Evolutionary conservation across 2,888 invertebrate species (phyloP).

Genomic region (Blera fallax): DNA sequence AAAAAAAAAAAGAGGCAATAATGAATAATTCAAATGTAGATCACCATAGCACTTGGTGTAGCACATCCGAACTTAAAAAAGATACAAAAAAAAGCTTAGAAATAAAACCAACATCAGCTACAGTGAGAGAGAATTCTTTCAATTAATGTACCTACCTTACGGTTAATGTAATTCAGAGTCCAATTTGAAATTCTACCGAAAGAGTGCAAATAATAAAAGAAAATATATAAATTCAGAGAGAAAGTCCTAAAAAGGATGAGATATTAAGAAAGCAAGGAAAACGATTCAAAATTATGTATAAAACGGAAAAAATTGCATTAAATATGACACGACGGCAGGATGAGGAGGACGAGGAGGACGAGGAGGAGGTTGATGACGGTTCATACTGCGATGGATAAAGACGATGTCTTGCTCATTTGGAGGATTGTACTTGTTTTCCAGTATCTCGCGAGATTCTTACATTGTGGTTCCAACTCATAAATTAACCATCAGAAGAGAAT

Average conservation of each 20-base stretch:
- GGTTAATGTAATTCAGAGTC: slow-evolving; percentile 28
- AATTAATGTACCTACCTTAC: slow-evolving; percentile 40
- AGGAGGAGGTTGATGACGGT: not conserved
- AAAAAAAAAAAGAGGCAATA: not conserved
- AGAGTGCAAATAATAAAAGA: slow-evolving; percentile 4
- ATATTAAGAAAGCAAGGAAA: not conserved
- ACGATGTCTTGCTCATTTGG: not conserved
- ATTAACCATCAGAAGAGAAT: not conserved
- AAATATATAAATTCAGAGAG: not conserved
- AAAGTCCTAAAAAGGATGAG: not conserved
- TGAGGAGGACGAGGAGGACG: no score
- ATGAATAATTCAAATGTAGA: slow-evolving; percentile 47
- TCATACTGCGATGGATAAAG: not conserved
- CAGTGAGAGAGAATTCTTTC: not conserved
- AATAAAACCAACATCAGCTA: not conserved
- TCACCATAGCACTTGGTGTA: slow-evolving; percentile 14
- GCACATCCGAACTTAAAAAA: not conserved
- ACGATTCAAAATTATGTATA: not conserved
- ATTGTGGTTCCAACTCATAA: not conserved
- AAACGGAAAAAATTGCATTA: not conserved
- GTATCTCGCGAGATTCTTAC: not conserved
- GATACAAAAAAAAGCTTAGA: not conserved
- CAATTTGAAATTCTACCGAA: slow-evolving; percentile 23
- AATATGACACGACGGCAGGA: not conserved
- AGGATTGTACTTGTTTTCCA: not conserved